Evolutionary conservation across 64 coral and sea anemone species (phyloP).

Genomic region (Montipora capricornis): DNA sequence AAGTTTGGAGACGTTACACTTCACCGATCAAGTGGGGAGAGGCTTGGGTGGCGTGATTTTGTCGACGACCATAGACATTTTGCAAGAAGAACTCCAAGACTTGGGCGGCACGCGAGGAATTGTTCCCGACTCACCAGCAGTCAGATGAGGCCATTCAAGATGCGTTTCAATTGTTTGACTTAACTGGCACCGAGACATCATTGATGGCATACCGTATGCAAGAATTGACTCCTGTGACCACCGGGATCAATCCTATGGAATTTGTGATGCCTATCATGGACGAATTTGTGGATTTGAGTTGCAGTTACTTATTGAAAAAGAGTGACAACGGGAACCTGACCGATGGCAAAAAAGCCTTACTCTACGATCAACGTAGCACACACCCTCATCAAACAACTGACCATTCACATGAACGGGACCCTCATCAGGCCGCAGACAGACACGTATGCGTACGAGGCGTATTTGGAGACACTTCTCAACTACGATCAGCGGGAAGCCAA

Average conservation of each 20-base stretch:
- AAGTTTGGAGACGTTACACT: too few relatives aligned
- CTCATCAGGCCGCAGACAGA: slow-evolving; percentile 18
- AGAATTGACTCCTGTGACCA: not conserved
- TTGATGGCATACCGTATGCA: not conserved
- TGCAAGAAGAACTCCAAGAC: too few relatives aligned
- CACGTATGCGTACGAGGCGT: slow-evolving; percentile 14
- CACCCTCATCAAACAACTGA: slow-evolving; percentile 34
- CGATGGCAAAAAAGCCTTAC: not conserved
- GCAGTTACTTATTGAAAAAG: slow-evolving; percentile 33
- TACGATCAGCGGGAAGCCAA: slow-evolving; percentile 5
- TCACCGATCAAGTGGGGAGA: too few relatives aligned
- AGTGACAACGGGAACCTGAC: not conserved
- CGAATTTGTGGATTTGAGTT: slow-evolving; percentile 31
- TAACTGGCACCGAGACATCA: not conserved
- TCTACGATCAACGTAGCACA: not conserved
- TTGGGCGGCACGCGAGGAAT: too few relatives aligned
- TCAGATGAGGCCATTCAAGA: too few relatives aligned
- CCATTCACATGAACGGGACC: slow-evolving; percentile 15
- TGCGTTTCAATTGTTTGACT: slow-evolving; percentile 10
- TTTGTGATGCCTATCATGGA: not conserved
- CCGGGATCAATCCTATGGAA: slow-evolving; percentile 20
- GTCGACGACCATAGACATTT: too few relatives aligned
- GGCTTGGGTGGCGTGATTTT: too few relatives aligned
- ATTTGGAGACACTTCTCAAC: slow-evolving; percentile 35
- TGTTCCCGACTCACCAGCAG: too few relatives aligned